Percentiles rank a stretch among this genome's conserved stretches.
Evolutionary conservation across 2,888 invertebrate species (phyloP).

Genomic region (Onchidella celtica): DNA sequence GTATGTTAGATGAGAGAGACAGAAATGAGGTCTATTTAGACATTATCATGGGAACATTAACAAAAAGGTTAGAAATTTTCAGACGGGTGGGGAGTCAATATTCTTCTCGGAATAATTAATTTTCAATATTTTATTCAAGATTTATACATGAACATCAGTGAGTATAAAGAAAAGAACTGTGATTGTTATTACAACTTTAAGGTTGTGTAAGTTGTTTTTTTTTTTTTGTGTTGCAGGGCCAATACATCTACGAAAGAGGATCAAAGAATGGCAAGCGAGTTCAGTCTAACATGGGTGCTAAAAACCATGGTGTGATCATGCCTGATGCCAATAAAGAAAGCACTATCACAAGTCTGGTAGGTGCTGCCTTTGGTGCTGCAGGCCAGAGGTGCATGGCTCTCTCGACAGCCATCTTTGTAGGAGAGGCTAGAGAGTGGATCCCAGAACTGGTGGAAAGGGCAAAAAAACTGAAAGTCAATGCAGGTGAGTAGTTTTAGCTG

Average conservation of each 20-base stretch:
- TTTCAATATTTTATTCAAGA: too few relatives aligned
- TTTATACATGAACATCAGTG: too few relatives aligned
- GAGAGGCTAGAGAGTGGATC: slow-evolving; percentile 95
- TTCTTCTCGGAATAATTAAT: too few relatives aligned
- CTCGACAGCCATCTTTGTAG: slow-evolving; percentile 95
- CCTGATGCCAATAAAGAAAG: slow-evolving; percentile 98
- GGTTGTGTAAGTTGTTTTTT: too few relatives aligned
- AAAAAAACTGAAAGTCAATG: slow-evolving; percentile 92
- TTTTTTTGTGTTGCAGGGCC: slow-evolving; percentile 83
- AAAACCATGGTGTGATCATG: slow-evolving; percentile 98
- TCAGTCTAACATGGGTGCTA: slow-evolving; percentile 99
- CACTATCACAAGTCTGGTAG: slow-evolving; percentile 88
- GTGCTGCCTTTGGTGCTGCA: slow-evolving; percentile 99
- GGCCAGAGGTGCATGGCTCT: slow-evolving; percentile 99
- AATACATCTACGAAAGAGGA: slow-evolving; percentile 96
- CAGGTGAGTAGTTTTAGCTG: slow-evolving; percentile 84
- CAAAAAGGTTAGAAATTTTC: too few relatives aligned
- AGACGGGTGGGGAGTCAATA: too few relatives aligned
- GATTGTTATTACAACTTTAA: too few relatives aligned
- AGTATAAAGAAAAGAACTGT: too few relatives aligned
- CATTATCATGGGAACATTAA: too few relatives aligned
- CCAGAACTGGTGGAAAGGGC: slow-evolving; percentile 93
- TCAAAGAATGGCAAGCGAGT: slow-evolving; percentile 95
- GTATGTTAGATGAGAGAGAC: too few relatives aligned
- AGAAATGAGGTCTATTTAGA: too few relatives aligned